Evolutionary conservation across 2,113 vertebrate genomes (phyloP).

Genomic region (Jaculus jaculus): DNA sequence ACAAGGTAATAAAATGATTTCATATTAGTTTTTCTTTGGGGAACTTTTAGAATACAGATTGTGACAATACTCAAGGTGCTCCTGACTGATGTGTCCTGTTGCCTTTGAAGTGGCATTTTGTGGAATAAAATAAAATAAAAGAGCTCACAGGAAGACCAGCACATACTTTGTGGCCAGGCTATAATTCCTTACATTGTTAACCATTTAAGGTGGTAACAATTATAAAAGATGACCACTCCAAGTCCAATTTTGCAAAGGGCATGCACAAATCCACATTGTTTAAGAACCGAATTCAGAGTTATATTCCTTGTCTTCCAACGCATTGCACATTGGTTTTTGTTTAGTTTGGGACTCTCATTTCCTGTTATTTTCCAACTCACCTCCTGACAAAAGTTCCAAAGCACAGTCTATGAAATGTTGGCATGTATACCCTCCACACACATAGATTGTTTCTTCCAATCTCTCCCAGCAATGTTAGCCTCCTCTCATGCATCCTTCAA

Average conservation of each 20-base stretch:
- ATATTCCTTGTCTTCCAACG: neutral
- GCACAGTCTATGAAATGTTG: neutral
- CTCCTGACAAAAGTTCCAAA: neutral
- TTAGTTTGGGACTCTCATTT: neutral
- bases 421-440: neutral
- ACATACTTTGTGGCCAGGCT: neutral
- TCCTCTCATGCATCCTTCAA: neutral
- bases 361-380: neutral
- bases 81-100: neutral
- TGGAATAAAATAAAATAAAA: neutral
- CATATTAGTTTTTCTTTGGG: neutral
- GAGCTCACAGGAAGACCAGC: neutral
- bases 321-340: neutral
- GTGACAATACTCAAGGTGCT: neutral
- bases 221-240: neutral
- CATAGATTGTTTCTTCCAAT: neutral
- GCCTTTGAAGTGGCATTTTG: neutral
- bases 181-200: neutral
- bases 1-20: neutral
- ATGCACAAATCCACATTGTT: neutral
- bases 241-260: too few species aligned
- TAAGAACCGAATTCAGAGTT: neutral
- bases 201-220: neutral
- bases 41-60: neutral
- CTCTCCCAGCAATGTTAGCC: fast-evolving